Evolutionary conservation across 2,888 invertebrate genomes (phyloP), one percentile per base, ranked within the genome.

Genomic region (Tricholauxania praeusta): DNA sequence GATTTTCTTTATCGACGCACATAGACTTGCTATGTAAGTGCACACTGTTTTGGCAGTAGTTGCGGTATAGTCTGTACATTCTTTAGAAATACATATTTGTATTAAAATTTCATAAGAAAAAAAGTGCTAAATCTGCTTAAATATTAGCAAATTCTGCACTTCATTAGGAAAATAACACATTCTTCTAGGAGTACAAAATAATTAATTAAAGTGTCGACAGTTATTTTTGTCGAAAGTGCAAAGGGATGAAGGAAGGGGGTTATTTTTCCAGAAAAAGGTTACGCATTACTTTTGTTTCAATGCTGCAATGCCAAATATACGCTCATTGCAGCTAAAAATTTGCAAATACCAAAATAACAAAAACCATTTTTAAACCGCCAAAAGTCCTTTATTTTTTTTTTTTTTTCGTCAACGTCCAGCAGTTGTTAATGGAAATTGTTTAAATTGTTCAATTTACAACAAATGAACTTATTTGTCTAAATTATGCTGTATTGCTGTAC

Each of bases 121-220:
- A 10, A 39, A 39, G 10, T 7, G 3, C 6, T 39, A 10, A 39
- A 28, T n/a, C 10, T 49, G 65, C 53, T 15, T 65, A 8, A 10
- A 14, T 14, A 28, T 14, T 12, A 39, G 22, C 39, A 28, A 52
- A 52, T 22, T 65, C 3, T n/a, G 2, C 6, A 8, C 17, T 48
- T 12, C 19, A 48, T 1, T 64, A 63, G 52, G 47, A 60, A 17
- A 65, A 32, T 49, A 48, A 51, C 32, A 69, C 51, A 69, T 72
- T n/a, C n/a, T 60, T 51, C 62, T 12, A 32, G 22, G 39, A 59
- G 49, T 63, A 49, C 67, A 47, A 66, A 49, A 53, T 65, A 39
- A 85, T 85, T 84, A 84, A 84, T 85, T 84, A 84, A 85, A 85
- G 84, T 85, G 85, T 85, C 84, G 85, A 84, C 84, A 85, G 84